Percentiles rank a stretch among this genome's conserved stretches.
Evolutionary conservation across 2,797 vertebrate genomes (phyloP).

Genomic region (Alectoris magna): DNA sequence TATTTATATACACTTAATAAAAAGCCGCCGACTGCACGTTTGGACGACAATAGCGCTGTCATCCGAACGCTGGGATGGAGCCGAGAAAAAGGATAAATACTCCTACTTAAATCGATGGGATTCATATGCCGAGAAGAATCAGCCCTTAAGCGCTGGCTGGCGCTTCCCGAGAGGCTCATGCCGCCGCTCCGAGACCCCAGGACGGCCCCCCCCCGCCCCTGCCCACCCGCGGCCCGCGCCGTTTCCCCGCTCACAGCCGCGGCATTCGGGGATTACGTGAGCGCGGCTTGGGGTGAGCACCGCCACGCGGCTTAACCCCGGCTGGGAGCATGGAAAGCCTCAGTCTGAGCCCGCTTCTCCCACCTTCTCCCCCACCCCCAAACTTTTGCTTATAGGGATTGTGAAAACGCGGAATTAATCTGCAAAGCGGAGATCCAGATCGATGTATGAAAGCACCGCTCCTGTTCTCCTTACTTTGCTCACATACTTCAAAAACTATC

Average conservation of each 20-base stretch:
- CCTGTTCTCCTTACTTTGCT: neutral
- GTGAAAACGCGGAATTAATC: neutral
- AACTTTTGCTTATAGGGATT: neutral
- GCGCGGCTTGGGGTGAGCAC: neutral
- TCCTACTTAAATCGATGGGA: neutral
- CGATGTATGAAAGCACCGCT: neutral
- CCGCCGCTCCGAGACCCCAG: neutral
- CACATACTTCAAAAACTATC: slow-evolving; percentile 21
- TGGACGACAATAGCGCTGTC: slow-evolving; percentile 38
- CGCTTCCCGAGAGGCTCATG: neutral
- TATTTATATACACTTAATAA: neutral
- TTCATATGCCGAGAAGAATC: neutral
- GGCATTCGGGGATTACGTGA: neutral
- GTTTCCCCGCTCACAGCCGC: neutral
- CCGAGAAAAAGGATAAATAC: neutral
- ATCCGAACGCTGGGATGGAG: slow-evolving; percentile 1
- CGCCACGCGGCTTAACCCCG: neutral
- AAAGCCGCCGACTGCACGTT: neutral
- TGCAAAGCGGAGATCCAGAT: neutral
- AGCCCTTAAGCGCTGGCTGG: neutral
- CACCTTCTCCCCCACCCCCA: neutral
- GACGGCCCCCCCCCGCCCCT: neutral
- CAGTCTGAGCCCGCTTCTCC: neutral
- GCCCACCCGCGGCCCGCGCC: neutral
- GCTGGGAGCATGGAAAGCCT: neutral